Conservation (phyloP, 2,888 invertebrate genomes). For the Hypomecis atomaria region DNA sequence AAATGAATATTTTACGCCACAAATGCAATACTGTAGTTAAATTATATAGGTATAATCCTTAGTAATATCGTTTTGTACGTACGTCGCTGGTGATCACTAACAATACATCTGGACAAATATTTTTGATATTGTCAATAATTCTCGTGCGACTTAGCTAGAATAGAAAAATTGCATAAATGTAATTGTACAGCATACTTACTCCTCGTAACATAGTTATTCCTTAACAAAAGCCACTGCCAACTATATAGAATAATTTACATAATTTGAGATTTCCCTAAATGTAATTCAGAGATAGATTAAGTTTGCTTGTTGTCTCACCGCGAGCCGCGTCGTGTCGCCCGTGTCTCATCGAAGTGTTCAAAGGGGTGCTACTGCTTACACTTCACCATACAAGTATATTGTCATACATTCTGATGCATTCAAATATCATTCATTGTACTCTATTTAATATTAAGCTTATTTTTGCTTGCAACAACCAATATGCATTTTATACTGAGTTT, state of each 20-base stretch:
- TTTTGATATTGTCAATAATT: not conserved
- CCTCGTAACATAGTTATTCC: constrained; percentile 17
- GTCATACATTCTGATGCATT: constrained; percentile 10
- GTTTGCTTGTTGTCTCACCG: not conserved
- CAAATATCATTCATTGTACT: constrained; percentile 10
- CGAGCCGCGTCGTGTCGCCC: not conserved
- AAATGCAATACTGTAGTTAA: constrained; percentile 46
- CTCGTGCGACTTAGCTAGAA: not conserved
- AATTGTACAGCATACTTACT: constrained; percentile 5
- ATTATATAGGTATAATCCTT: constrained; percentile 35
- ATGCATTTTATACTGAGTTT: constrained; percentile 28
- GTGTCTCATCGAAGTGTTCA: constrained; percentile 36
- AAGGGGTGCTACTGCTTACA: constrained; percentile 39
- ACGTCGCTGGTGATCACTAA: not conserved
- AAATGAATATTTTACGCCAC: constrained; percentile 27
- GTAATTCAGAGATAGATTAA: constrained; percentile 5
- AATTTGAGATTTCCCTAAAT: constrained; percentile 12
- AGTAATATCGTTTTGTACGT: constrained; percentile 2
- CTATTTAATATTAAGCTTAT: constrained; percentile 23
- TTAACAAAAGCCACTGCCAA: constrained; percentile 21
- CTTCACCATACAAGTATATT: constrained; percentile 24
- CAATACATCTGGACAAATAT: not conserved
- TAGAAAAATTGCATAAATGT: constrained; percentile 5
- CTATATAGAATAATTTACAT: not conserved
- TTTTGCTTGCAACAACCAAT: constrained; percentile 16